Base-by-base conservation (phyloP, 2,888 invertebrate genomes). In the Nymphalis urticae region DNA sequence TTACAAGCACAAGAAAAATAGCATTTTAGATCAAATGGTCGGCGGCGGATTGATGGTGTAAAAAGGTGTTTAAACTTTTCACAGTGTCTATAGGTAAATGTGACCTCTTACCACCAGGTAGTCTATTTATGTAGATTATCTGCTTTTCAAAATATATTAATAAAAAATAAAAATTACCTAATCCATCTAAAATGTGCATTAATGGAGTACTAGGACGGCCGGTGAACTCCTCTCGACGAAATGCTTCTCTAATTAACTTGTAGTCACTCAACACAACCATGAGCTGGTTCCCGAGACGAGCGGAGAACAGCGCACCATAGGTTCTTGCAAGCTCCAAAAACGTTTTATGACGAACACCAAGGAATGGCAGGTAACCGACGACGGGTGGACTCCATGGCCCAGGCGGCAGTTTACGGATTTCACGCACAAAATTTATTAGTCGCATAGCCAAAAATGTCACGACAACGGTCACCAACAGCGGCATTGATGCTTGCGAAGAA, bases 361-460 rank as follows among this genome's bases (percentile, higher is more conserved):
- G 93, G 86, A 96, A 97, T 4, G 96, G 96, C 74, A 98, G 89
- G 82, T 96, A 97, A 71, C 98, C 98, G 68, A 97, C 93, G 64
- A 97, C 92, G 24, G 98, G 98, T 6, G 97, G 90, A 2, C 97
- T 97, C 96, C 96, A 96, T 4, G 98, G 98, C 4, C 98, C 98
- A 0, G 98, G 98, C 0, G 98, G 98, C 76, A 97, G 89, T 75
- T 93, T 86, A 72, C 86, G 86, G 74, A 85, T 77, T 76, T 90
- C 88, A 24, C 83, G 85, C 73, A 94, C 75, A 76, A 93, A 88
- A 73, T 85, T 79, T 75, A 91, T 75, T 81, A 95, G 89, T 72
- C 82, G 80, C 75, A 93, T 89, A 66, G 86, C 84, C 79, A 95
- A 79, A 77, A 93, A 89, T 73, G 89, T 93, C 73, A 85, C 85